A percentile compares a stretch with the other conserved stretches of the same genome.
Evolutionary conservation across 2,888 invertebrate genomes (phyloP).

Genomic region (Chesias legatella): DNA sequence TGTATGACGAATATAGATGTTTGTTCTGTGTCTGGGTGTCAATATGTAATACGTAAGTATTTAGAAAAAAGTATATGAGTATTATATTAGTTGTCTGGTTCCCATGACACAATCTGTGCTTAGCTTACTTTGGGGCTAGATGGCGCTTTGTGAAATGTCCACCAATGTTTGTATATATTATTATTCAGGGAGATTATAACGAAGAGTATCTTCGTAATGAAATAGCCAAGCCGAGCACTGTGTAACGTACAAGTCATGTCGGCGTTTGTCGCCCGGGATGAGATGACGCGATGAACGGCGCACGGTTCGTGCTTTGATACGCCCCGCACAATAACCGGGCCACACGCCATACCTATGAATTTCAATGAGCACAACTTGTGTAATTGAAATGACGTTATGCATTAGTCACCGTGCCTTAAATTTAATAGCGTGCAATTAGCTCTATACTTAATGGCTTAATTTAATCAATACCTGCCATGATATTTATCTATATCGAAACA

Average conservation of each 20-base stretch:
- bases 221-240: not conserved
- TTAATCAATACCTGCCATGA: constrained; percentile 21
- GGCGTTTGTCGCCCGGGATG: constrained; percentile 24
- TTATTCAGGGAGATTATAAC: too few species aligned
- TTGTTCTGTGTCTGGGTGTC: too few species aligned
- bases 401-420: constrained; percentile 36
- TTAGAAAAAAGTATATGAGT: too few species aligned
- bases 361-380: constrained; percentile 66
- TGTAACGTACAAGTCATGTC: constrained; percentile 3
- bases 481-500: constrained; percentile 19
- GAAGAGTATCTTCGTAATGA: not conserved
- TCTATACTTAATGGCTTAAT: constrained; percentile 29
- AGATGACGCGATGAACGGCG: constrained; percentile 62
- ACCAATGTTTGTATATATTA: too few species aligned
- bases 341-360: constrained; percentile 54
- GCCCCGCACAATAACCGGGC: constrained; percentile 64
- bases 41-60: too few species aligned
- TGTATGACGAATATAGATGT: too few species aligned
- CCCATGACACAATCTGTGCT: too few species aligned
- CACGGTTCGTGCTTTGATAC: constrained; percentile 62
- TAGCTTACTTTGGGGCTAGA: too few species aligned
- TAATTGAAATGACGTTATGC: constrained; percentile 62
- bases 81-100: too few species aligned
- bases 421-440: constrained; percentile 29
- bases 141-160: too few species aligned